Conservation (phyloP, 2,888 invertebrate species). For the Graphium colonna region DNA sequence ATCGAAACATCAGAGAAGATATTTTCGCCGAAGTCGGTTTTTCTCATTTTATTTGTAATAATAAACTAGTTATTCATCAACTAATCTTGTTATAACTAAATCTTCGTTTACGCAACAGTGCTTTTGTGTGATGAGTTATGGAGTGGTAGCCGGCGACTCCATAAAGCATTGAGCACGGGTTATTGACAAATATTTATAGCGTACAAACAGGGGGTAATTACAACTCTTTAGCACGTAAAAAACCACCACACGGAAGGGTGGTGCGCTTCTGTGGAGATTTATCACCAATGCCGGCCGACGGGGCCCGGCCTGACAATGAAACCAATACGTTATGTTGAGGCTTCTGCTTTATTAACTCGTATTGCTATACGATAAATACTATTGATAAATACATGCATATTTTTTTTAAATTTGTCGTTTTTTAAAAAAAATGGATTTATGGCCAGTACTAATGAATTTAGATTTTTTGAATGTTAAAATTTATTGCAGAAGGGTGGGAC, state of each 20-base stretch:
- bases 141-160: constrained; percentile 67
- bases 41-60: no score
- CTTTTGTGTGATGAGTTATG: constrained; percentile 70
- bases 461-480: no score
- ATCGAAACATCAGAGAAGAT: no score
- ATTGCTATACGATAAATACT: background rate
- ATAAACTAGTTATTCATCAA: no score
- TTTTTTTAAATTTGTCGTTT: background rate
- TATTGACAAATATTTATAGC: constrained; percentile 79
- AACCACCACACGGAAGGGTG: constrained; percentile 66
- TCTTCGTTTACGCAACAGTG: constrained; percentile 39
- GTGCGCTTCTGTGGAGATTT: constrained; percentile 54
- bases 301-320: constrained; percentile 39
- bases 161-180: constrained; percentile 75
- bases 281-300: constrained; percentile 64
- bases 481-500: no score
- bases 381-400: background rate
- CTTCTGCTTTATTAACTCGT: constrained; percentile 6
- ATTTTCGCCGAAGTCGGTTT: no score
- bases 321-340: constrained; percentile 25
- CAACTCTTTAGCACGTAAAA: constrained; percentile 78
- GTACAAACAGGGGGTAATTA: constrained; percentile 78
- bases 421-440: no score
- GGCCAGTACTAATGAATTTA: no score
- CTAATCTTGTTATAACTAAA: constrained; percentile 26